These are phyloP conservation scores for Chloropsis hardwickii DNA, from an alignment of 2,113 vertebrate genomes.

Conservation along the genomic window DNA sequence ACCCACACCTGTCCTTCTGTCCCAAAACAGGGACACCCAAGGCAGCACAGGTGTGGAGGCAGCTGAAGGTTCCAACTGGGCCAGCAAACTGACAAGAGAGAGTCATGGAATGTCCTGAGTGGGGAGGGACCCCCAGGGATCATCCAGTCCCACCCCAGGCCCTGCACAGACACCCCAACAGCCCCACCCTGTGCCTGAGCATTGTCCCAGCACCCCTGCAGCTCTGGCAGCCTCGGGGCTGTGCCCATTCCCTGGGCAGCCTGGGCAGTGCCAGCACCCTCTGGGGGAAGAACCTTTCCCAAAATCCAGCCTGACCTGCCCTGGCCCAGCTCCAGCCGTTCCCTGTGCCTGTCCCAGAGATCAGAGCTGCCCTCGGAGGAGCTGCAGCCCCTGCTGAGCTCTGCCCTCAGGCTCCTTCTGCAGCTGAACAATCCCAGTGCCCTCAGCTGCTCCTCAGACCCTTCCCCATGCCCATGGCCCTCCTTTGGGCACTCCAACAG, in stretches of 20 bases:
- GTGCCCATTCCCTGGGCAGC: neutral
- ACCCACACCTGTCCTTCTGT: rapidly evolving
- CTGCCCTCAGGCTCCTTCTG: neutral
- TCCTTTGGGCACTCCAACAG: neutral
- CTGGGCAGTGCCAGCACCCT: neutral
- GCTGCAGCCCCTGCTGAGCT: neutral
- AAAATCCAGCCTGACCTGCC: rapidly evolving
- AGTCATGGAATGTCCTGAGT: neutral
- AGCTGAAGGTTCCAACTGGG: neutral
- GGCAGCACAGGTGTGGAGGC: rapidly evolving
- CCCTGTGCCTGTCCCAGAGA: neutral
- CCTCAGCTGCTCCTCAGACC: neutral
- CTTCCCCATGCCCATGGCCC: neutral
- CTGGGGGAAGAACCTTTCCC: neutral
- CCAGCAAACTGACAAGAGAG: neutral
- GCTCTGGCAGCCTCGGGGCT: neutral
- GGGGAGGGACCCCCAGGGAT: neutral
- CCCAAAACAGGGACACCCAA: neutral
- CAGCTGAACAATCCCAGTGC: neutral
- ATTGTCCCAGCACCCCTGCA: rapidly evolving
- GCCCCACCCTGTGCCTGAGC: neutral
- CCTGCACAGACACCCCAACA: neutral
- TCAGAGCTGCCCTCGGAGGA: neutral
- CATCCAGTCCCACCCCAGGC: rapidly evolving
- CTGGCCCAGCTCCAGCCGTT: neutral